Base-by-base conservation (phyloP, 2,888 invertebrate species). In the Callinectes sapidus region DNA sequence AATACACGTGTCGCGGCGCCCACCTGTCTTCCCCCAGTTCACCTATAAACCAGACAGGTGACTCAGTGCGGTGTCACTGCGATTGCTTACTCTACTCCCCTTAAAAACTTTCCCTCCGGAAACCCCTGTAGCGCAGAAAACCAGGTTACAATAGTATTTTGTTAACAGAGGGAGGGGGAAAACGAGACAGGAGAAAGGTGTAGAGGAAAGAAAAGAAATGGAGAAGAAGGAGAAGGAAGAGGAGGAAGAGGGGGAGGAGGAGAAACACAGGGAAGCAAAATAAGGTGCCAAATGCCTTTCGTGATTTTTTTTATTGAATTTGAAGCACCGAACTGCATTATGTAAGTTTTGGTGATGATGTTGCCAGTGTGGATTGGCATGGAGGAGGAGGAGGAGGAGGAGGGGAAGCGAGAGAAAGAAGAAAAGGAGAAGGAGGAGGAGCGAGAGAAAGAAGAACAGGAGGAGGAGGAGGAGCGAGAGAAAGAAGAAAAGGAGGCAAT, bases 291-390 rank as follows among this genome's bases (percentile, higher is more conserved):
- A 71, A 71, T 71, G 10, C 71, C 28, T 71, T 71, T 28, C 28
- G 23, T 13, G 28, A 71, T 71, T 71, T 71, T 71, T 71, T 28
- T 23, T 0, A 71, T 8, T 28, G 10, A 71, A 28, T 71, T 61
- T 28, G 10, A 71, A 23, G 71, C 23, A 71, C 71, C 1, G 28
- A 71, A 18, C 8, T 8, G 28, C 71, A 71, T 71, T 71, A 71
- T 71, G 28, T 71, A 71, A 71, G 71, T 28, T 71, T 71, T n/a
- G 71, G 71, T 28, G 71, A 71, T 71, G 23, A 71, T 71, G 71
- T 23, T 71, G 71, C n/a, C n/a, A 28, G 28, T 28, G 23, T 10
- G 23, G 5, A 10, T 71, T 23, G 23, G 71, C n/a, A 71, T n/a
- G 71, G 28, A 71, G 28, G 71, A 71, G 28, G 71, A 71, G 18